Evolutionary conservation across 2,797 vertebrate genomes (phyloP).

Genomic region (Paguma larvata): DNA sequence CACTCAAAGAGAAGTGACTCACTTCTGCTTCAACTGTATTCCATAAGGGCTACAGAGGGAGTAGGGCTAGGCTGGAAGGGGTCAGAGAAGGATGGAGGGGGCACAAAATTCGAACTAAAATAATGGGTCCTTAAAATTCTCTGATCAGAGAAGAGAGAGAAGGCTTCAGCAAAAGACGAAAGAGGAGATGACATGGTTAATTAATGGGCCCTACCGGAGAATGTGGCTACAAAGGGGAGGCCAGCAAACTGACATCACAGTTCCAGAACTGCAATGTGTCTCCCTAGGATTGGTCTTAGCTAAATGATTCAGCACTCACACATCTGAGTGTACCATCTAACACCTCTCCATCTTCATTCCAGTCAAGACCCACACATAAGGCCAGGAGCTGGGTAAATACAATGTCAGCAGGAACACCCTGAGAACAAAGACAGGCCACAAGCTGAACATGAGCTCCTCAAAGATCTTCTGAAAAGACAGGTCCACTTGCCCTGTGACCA

Average conservation of each 20-base stretch:
- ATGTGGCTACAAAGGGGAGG: neutral
- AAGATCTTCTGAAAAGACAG: neutral
- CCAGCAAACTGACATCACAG: neutral
- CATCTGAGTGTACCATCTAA: neutral
- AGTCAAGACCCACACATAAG: neutral
- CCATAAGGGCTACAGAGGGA: neutral
- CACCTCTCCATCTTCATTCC: neutral
- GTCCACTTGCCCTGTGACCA: neutral
- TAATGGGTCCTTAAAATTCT: neutral
- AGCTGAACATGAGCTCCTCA: neutral
- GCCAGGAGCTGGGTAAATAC: neutral
- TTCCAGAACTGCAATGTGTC: neutral
- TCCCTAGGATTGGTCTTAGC: neutral
- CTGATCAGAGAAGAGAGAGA: neutral
- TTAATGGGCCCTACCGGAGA: neutral
- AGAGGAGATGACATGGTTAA: neutral
- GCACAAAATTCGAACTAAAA: constrained; percentile 58
- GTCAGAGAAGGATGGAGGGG: constrained; percentile 27
- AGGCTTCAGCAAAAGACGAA: neutral
- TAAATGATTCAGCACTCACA: neutral
- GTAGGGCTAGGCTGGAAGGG: neutral
- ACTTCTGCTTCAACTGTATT: constrained; percentile 60
- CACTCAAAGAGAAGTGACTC: constrained; percentile 72
- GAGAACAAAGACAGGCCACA: neutral
- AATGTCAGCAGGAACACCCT: neutral